Percentiles rank a stretch among this genome's conserved stretches.
Evolutionary conservation across 1,140 invertebrate genomes (phyloP).

Genomic region (Scaptomyza pallida): DNA sequence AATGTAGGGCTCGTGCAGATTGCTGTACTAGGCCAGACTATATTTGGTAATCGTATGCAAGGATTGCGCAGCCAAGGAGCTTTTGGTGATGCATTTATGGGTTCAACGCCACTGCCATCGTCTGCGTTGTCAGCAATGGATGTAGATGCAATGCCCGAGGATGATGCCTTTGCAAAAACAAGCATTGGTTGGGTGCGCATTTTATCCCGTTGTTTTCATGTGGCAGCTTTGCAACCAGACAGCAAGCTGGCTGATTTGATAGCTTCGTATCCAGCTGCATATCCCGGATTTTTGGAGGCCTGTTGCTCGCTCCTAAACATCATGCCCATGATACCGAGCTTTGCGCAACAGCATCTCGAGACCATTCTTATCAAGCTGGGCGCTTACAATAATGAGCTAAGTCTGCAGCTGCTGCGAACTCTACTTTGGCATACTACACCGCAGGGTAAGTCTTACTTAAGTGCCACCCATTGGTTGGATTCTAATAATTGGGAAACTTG

Average conservation of each 20-base stretch:
- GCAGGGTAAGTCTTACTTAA: constrained; percentile 56
- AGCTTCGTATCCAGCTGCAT: constrained; percentile 86
- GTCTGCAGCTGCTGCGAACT: constrained; percentile 86
- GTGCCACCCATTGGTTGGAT: background rate
- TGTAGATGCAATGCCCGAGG: constrained; percentile 66
- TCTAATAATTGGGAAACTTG: background rate
- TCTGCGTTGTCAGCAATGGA: constrained; percentile 46
- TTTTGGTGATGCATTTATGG: constrained; percentile 47
- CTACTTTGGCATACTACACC: constrained; percentile 86
- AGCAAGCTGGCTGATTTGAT: constrained; percentile 85
- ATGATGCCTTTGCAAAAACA: constrained; percentile 81
- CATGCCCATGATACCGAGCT: constrained; percentile 86
- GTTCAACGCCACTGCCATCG: constrained; percentile 38
- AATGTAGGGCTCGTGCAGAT: constrained; percentile 95
- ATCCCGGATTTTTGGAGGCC: constrained; percentile 88
- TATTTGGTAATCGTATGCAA: constrained; percentile 83
- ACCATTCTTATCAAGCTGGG: constrained; percentile 87
- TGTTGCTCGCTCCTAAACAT: constrained; percentile 90
- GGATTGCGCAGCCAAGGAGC: constrained; percentile 42
- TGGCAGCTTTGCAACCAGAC: constrained; percentile 70
- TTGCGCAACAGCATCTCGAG: constrained; percentile 87
- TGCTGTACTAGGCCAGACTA: constrained; percentile 91
- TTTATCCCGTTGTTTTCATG: constrained; percentile 76
- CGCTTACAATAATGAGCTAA: constrained; percentile 86
- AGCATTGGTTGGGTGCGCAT: constrained; percentile 83